Evolutionary conservation across 2,888 invertebrate species (phyloP), one percentile per base, ranked within the genome.

Genomic region (Morpho deidamia): DNA sequence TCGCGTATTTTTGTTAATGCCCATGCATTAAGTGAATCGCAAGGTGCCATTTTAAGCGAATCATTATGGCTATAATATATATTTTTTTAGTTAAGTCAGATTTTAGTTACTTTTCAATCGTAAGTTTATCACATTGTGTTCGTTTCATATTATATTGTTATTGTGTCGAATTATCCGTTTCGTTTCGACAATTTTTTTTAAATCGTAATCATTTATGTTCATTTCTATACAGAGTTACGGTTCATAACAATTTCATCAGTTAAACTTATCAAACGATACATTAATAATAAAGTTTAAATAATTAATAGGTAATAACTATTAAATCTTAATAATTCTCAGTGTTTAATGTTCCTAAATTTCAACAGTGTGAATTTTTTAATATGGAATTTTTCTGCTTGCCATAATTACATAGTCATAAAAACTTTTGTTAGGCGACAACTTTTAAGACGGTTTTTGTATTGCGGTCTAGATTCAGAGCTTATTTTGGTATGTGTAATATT

Each of bases 291-390:
- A 66, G 74, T 74, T 76, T 56, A 62, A 65, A 60, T 76, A 79
- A 73, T 78, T 76, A 78, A 79, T 85, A 87, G 78, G 69, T 78
- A 79, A 66, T 66, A 83, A 85, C 78, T 74, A 72, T 78, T 75
- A 79, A 78, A 76, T 76, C 79, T 81, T 78, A 81, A 81, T 81
- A 83, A 82, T 80, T 86, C 85, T 86, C 85, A 85, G 78, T 88
- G 87, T 88, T 87, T 79, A 85, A 88, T 86, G 88, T 88, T 88
- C 88, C 88, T 88, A 88, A 86, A 88, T 84, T 86, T 79, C 74
- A 85, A 81, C 81, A 81, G 72, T 79, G 81, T 79, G 78, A 80
- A 77, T 76, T 78, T 80, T 81, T 80, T 73, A 70, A 69, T 71
- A 71, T 77, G 75, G 73, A 68, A 74, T 69, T 68, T 73, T 71